Conservation (phyloP, 2,888 invertebrate genomes). For the Ischnus inquisitorius region DNA sequence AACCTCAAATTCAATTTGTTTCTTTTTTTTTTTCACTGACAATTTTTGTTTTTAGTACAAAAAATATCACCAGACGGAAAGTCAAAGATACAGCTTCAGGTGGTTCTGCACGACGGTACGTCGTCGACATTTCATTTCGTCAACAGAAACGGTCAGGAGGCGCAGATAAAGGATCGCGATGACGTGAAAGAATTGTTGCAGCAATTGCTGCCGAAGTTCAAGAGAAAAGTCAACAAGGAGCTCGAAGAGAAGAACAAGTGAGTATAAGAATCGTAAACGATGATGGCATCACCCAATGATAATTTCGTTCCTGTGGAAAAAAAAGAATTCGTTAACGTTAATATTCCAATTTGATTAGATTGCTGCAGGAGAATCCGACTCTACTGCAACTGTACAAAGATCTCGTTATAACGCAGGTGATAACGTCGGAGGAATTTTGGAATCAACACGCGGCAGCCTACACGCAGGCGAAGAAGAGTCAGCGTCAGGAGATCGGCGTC, state of each 20-base stretch:
- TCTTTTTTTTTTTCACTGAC: not conserved
- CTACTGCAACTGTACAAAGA: slow-evolving; percentile 98
- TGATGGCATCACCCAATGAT: not conserved
- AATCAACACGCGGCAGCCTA: slow-evolving; percentile 93
- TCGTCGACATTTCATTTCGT: slow-evolving; percentile 99
- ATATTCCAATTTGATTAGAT: slow-evolving; percentile 85
- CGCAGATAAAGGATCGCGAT: slow-evolving; percentile 96
- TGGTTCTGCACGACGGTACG: slow-evolving; percentile 96
- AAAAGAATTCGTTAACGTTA: slow-evolving; percentile 8
- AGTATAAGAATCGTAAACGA: slow-evolving; percentile 63
- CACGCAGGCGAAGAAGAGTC: slow-evolving; percentile 90
- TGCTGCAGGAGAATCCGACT: slow-evolving; percentile 95
- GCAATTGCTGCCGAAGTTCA: slow-evolving; percentile 96
- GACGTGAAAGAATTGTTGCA: slow-evolving; percentile 96
- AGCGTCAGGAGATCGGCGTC: slow-evolving; percentile 94
- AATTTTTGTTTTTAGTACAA: slow-evolving; percentile 90
- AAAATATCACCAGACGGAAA: slow-evolving; percentile 99
- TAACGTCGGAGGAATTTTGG: slow-evolving; percentile 99
- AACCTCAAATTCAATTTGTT: too few species aligned
- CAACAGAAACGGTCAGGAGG: slow-evolving; percentile 93
- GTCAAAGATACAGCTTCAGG: slow-evolving; percentile 98
- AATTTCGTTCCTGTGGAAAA: not conserved
- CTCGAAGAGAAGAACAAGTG: slow-evolving; percentile 94
- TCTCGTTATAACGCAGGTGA: slow-evolving; percentile 97
- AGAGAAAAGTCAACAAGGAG: slow-evolving; percentile 95